These are phyloP conservation scores for Drosophila lini DNA, from an alignment of 1,140 invertebrate genomes.

Conservation along the genomic window DNA sequence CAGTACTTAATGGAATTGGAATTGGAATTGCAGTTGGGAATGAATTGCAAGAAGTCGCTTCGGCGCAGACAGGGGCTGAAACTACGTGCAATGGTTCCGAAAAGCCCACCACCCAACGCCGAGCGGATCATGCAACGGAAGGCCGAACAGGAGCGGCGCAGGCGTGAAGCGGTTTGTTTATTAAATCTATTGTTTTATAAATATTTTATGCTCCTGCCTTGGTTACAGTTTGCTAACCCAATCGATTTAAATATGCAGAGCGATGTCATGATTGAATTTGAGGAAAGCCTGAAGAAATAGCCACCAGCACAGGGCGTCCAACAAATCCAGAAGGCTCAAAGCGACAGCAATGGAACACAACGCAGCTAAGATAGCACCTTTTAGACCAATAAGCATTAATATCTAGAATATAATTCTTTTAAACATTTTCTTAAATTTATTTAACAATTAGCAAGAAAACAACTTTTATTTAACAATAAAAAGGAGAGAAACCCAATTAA, in stretches of 20 bases:
- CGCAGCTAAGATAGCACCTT: no score
- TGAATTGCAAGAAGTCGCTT: not conserved
- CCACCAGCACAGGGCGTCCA: no score
- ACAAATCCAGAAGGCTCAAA: no score
- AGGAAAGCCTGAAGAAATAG: not conserved
- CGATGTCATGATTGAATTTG: constrained; percentile 1
- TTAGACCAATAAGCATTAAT: no score
- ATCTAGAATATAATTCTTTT: no score
- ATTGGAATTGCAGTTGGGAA: no score
- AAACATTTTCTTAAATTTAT: no score
- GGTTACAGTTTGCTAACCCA: not conserved
- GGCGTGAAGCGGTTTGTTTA: constrained; percentile 1
- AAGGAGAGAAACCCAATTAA: no score
- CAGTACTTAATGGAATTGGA: not conserved
- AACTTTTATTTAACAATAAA: no score
- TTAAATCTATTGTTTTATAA: not conserved
- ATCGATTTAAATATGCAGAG: constrained; percentile 1
- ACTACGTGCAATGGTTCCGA: not conserved
- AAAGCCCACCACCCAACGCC: not conserved
- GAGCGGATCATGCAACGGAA: not conserved
- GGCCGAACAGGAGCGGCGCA: not conserved
- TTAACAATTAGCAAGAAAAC: no score
- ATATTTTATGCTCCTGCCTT: not conserved
- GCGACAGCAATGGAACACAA: no score
- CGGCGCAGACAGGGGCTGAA: not conserved